Percentiles rank a stretch among this genome's conserved stretches.
Evolutionary conservation across 2,113 vertebrate species (phyloP).

Genomic region (Xenopus laevis): DNA sequence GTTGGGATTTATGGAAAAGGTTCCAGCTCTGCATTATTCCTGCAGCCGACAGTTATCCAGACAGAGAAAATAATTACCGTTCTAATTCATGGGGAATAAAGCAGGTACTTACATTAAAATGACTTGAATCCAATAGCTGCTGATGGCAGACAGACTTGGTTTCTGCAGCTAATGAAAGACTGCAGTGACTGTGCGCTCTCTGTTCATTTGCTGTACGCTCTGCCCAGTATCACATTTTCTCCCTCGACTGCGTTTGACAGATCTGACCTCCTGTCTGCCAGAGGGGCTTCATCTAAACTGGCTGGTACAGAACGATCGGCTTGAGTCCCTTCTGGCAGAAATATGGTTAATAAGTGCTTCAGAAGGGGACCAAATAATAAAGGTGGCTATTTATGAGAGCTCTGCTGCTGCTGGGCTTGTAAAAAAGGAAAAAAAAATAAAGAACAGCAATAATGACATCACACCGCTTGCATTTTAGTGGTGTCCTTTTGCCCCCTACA

Average conservation of each 20-base stretch:
- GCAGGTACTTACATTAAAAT: conserved; percentile 63
- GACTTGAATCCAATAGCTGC: conserved; percentile 44
- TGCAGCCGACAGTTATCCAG: background rate
- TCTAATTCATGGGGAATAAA: background rate
- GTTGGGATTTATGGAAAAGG: no score
- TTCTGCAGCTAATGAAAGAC: conserved; percentile 48
- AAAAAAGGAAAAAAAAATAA: background rate
- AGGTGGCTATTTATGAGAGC: conserved; percentile 23
- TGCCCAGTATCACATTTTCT: conserved; percentile 52
- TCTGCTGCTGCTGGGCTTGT: conserved; percentile 19
- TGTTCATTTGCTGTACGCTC: conserved; percentile 55
- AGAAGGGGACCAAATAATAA: conserved; percentile 15
- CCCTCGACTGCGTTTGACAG: conserved; percentile 64
- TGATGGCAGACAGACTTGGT: conserved; percentile 42
- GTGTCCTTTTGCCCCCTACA: background rate
- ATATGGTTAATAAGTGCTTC: background rate
- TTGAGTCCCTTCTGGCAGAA: conserved; percentile 16
- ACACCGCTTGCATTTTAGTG: conserved; percentile 2
- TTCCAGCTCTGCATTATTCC: no score
- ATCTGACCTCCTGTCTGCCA: conserved; percentile 50
- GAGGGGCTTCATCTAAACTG: conserved; percentile 10
- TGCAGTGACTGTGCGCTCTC: conserved; percentile 47
- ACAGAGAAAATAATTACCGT: background rate
- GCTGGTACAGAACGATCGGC: conserved; percentile 18
- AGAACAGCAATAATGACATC: background rate